Percentiles rank a stretch among this genome's conserved stretches.
Conservation (phyloP, 2,113 vertebrate species). For the Nicator chloris region DNA sequence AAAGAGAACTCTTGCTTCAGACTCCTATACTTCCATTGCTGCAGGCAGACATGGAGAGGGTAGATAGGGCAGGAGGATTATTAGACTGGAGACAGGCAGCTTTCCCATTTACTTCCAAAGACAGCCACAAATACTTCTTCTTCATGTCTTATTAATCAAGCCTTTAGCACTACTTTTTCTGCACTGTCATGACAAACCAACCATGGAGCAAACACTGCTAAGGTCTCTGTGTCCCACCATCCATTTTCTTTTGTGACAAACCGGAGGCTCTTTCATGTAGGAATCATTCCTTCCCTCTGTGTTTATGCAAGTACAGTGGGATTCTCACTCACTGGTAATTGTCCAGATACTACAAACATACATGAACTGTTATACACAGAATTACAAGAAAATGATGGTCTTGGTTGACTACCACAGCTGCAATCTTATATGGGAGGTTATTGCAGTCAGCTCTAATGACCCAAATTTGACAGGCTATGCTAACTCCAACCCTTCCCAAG, state of each 20-base stretch:
- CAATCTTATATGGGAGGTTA: neutral
- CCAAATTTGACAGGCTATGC: neutral
- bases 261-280: neutral
- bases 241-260: neutral
- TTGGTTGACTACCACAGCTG: neutral
- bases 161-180: neutral
- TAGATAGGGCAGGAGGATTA: neutral
- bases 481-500: neutral
- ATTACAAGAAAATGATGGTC: neutral
- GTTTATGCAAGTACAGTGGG: neutral
- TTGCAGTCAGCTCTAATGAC: neutral
- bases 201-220: neutral
- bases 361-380: neutral
- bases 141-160: neutral
- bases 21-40: neutral
- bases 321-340: neutral
- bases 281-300: neutral
- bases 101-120: neutral
- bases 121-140: neutral
- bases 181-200: neutral
- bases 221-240: neutral
- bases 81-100: neutral
- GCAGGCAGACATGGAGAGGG: neutral
- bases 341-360: neutral
- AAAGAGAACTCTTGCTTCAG: neutral